Evolutionary conservation across 2,888 invertebrate genomes (phyloP), one percentile per base, ranked within the genome.

Genomic region (Meliscaeva auricollis): DNA sequence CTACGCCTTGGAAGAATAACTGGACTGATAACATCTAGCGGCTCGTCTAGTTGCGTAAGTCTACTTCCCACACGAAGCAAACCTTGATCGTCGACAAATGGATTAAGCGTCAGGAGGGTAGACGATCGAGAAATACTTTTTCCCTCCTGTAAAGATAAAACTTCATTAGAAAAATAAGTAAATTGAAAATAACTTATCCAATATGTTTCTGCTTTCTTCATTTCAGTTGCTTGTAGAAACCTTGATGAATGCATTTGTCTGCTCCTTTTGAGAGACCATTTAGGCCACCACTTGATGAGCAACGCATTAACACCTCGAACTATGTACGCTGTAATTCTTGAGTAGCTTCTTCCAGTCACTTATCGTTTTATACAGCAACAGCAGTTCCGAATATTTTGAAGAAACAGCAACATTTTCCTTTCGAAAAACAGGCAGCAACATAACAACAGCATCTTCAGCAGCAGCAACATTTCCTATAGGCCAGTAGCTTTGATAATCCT

Each of bases 131-230:
- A n/a, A 50, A 50, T 50, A 22, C 15, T 13, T 50, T 20, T 50
- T 13, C 50, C 20, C 50, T 50, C 22, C 50, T 50, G 50, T 50
- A 50, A 50, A 50, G 50, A 50, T 15, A 22, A 9, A 15, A 50
- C 22, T 50, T 50, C 50, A 22, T 50, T 22, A 50, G 22, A 22
- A 50, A 50, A 50, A 20, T n/a, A 44, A n/a, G 44, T 3, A 13
- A 13, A 13, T 44, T 44, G 44, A 11, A 44, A 44, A 32, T 44
- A 50, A 50, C 32, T 68, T 69, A 69, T 54, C 54, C 44, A 69
- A 15, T 69, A 69, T 20, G 4, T 50, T 30, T 69, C 69, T 5
- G 69, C 69, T 15, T 54, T 22, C 2, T 69, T n/a, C 44, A 69
- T 35, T 35, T 56, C 70, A 20, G 13, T n/a, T 20, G 48, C 70